Percentiles rank a stretch among this genome's conserved stretches.
These are phyloP conservation scores for Drosophila dives DNA, from an alignment of 2,888 invertebrate species.

Conservation along the genomic window DNA sequence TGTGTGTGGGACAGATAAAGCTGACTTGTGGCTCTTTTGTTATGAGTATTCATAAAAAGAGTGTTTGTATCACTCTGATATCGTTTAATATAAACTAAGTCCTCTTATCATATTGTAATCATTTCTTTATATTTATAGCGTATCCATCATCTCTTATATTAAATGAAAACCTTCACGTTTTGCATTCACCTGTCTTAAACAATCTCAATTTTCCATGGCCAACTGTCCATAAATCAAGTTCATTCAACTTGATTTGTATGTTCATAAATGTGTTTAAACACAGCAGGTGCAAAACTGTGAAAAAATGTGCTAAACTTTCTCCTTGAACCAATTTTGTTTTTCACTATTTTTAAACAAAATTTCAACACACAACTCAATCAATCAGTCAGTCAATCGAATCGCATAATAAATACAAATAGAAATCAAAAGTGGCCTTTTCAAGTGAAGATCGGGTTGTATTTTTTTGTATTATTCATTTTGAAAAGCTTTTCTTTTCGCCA, in stretches of 20 bases:
- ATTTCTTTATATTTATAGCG: conserved; percentile 10
- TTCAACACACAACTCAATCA: conserved; percentile 14
- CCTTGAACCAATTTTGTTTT: conserved; percentile 53
- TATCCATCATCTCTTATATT: conserved; percentile 11
- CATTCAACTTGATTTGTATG: conserved; percentile 34
- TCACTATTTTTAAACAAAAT: conserved; percentile 29
- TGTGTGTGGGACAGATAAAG: conserved; percentile 31
- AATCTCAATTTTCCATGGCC: conserved; percentile 16
- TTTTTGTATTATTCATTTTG: conserved; percentile 1
- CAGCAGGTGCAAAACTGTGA: conserved; percentile 42
- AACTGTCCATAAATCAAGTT: conserved; percentile 32
- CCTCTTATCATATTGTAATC: neutral
- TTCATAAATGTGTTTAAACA: conserved; percentile 18
- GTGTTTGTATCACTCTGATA: neutral
- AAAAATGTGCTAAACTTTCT: conserved; percentile 67
- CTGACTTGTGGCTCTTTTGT: conserved; percentile 44
- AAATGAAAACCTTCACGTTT: conserved; percentile 21
- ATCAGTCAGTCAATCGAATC: conserved; percentile 42
- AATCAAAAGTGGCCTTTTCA: conserved; percentile 52
- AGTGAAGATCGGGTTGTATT: conserved; percentile 21
- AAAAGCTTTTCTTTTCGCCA: conserved; percentile 51
- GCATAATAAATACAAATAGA: conserved; percentile 33
- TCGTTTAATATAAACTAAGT: conserved; percentile 2
- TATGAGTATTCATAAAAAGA: conserved; percentile 3
- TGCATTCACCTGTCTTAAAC: conserved; percentile 7